Conservation (phyloP, 23 tunicate species). For the Phallusia fumigata region DNA sequence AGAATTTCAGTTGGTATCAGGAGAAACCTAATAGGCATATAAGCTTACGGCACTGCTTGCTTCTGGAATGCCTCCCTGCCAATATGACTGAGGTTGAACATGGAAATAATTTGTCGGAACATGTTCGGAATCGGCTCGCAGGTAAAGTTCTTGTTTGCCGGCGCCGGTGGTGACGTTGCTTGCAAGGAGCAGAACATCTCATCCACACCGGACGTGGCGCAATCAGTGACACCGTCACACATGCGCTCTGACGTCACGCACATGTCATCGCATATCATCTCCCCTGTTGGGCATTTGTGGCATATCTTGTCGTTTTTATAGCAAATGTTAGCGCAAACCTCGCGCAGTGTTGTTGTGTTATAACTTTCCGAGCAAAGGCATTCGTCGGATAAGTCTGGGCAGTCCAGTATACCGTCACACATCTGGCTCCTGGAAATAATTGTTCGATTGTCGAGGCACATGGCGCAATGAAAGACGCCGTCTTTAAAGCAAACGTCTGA, state of each 20-base stretch:
- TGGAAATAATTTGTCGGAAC: not conserved
- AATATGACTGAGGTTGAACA: not conserved
- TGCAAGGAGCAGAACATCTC: conserved; percentile 22
- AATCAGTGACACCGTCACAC: conserved; percentile 38
- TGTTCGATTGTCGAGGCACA: conserved; percentile 25
- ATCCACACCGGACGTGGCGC: conserved; percentile 24
- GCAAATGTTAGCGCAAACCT: conserved; percentile 23
- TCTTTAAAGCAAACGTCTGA: conserved; percentile 36
- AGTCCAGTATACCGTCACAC: conserved; percentile 43
- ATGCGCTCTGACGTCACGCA: conserved; percentile 7
- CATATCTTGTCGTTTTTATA: not conserved
- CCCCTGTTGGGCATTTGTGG: conserved; percentile 10
- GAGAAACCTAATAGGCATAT: too few species aligned
- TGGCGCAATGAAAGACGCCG: conserved; percentile 22
- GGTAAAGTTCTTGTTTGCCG: not conserved
- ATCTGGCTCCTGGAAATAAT: conserved; percentile 28
- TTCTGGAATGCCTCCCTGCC: not conserved
- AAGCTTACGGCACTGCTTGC: not conserved
- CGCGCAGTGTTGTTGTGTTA: conserved; percentile 1
- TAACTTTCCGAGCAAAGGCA: conserved; percentile 21
- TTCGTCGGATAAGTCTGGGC: conserved; percentile 43
- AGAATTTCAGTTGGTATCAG: too few species aligned
- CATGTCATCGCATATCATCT: conserved; percentile 26
- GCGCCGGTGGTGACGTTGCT: not conserved
- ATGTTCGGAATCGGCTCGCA: not conserved